Evolutionary conservation across 2,888 invertebrate species (phyloP).

Genomic region (Habroteleia sp.): DNA sequence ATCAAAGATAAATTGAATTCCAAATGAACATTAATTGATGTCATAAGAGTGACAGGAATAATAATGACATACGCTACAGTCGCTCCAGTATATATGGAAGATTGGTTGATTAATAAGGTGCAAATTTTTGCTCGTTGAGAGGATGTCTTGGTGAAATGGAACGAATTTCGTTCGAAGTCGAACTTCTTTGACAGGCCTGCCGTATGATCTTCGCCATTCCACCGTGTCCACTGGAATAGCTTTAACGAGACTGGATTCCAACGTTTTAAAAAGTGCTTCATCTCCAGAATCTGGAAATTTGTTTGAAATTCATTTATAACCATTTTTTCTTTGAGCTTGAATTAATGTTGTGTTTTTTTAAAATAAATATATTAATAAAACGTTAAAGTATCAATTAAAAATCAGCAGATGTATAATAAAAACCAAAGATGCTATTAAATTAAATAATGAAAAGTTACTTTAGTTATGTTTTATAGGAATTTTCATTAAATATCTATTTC

Average conservation of each 20-base stretch:
- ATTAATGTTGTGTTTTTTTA: too few species aligned
- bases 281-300: slow-evolving; percentile 90
- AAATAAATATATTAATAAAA: too few species aligned
- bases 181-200: slow-evolving; percentile 92
- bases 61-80: slow-evolving; percentile 89
- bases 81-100: slow-evolving; percentile 97
- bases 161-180: slow-evolving; percentile 91
- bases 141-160: slow-evolving; percentile 88
- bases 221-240: slow-evolving; percentile 92
- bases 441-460: too few species aligned
- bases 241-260: slow-evolving; percentile 89
- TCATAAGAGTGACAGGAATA: slow-evolving; percentile 4
- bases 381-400: too few species aligned
- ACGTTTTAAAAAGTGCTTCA: slow-evolving; percentile 90
- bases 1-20: too few species aligned
- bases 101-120: slow-evolving; percentile 93
- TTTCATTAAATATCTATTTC: too few species aligned
- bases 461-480: too few species aligned
- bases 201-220: slow-evolving; percentile 96
- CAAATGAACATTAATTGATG: slow-evolving; percentile 8
- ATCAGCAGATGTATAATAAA: too few species aligned
- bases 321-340: too few species aligned
- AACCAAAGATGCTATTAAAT: too few species aligned
- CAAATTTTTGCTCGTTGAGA: slow-evolving; percentile 88
- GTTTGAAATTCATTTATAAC: too few species aligned